Percentiles rank a stretch among this genome's conserved stretches.
These are phyloP conservation scores for Orycteropus afer DNA, from an alignment of 2,113 vertebrate genomes.

Conservation along the genomic window DNA sequence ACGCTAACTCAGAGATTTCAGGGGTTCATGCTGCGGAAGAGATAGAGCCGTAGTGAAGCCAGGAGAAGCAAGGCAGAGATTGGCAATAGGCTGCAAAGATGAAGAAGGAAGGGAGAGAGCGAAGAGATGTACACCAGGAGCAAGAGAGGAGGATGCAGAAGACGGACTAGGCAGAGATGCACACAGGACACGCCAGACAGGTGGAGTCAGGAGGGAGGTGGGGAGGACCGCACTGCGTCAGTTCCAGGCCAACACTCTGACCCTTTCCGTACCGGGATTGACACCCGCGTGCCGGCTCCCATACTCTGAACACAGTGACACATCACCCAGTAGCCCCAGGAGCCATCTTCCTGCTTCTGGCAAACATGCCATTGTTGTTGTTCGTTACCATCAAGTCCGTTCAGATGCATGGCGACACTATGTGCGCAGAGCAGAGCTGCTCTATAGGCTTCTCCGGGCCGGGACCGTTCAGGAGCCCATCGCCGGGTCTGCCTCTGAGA, in stretches of 20 bases:
- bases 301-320: neutral
- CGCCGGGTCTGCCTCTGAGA: neutral
- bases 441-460: neutral
- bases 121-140: too few species aligned
- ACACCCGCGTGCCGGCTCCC: neutral
- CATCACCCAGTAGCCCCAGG: neutral
- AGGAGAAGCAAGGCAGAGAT: neutral
- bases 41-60: neutral
- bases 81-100: neutral
- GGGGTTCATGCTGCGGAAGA: neutral
- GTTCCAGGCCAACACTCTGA: neutral
- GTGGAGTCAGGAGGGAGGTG: neutral
- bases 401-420: neutral
- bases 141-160: neutral
- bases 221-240: neutral
- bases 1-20: neutral
- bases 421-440: neutral
- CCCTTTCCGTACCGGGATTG: neutral
- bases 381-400: neutral
- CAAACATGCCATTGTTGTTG: neutral
- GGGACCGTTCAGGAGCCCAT: neutral
- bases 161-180: too few species aligned
- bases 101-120: neutral
- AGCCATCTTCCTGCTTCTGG: neutral
- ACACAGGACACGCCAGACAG: neutral